phyloP scores from a whole-genome alignment of 2,797 vertebrate genomes.

The Anas georgica region DNA sequence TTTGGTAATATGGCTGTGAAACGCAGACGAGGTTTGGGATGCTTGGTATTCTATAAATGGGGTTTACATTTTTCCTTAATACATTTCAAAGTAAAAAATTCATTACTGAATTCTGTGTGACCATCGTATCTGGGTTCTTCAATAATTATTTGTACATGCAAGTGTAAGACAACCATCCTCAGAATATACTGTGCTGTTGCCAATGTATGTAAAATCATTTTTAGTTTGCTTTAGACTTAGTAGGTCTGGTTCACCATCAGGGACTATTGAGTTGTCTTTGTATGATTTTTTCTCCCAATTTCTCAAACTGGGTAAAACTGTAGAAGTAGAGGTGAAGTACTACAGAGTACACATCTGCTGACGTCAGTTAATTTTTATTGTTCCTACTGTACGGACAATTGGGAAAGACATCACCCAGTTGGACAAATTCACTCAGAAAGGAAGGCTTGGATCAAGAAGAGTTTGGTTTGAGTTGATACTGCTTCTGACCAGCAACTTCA shows the following conservation, averaged over 20 bases:
- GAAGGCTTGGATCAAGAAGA: neutral
- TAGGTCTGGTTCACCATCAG: neutral
- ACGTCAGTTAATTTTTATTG: neutral
- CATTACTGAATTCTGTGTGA: neutral
- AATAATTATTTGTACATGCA: neutral
- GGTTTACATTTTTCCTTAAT: neutral
- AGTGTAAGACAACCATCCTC: neutral
- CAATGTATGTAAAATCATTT: neutral
- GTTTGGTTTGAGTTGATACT: neutral
- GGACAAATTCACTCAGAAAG: neutral
- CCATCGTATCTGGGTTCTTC: neutral
- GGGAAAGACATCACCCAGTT: neutral
- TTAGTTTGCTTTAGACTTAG: neutral
- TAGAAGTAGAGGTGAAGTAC: neutral
- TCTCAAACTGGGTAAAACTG: neutral
- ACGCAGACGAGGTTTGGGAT: neutral
- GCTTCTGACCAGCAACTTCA: neutral
- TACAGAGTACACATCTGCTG: neutral
- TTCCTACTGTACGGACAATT: neutral
- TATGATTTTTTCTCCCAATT: neutral
- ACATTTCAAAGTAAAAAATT: neutral
- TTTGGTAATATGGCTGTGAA: neutral
- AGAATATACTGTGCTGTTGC: neutral
- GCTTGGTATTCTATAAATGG: neutral
- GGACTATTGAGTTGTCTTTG: neutral